Evolutionary conservation across 1,140 invertebrate genomes (phyloP).

Genomic region (Drosophila lowei): DNA sequence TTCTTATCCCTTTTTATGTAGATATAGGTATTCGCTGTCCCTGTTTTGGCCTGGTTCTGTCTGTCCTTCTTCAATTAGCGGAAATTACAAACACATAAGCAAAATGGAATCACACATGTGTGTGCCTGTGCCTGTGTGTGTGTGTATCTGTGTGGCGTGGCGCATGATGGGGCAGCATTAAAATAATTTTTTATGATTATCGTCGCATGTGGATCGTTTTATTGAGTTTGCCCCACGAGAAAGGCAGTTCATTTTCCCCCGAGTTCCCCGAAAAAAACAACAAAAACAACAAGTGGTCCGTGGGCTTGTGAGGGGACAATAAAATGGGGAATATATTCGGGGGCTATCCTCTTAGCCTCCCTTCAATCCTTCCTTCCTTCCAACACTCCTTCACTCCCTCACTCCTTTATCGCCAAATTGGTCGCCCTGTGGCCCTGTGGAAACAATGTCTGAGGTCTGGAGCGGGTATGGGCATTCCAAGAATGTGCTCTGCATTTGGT

Average conservation of each 20-base stretch:
- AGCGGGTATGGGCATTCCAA: too few relatives aligned
- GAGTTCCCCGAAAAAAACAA: too few relatives aligned
- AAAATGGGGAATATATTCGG: not conserved
- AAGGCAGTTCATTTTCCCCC: constrained; percentile 17
- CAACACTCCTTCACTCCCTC: too few relatives aligned
- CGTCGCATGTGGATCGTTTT: constrained; percentile 68
- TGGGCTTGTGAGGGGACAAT: not conserved
- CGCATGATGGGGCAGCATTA: constrained; percentile 35
- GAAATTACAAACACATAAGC: constrained; percentile 47
- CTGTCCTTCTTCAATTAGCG: constrained; percentile 34
- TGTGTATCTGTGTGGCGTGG: constrained; percentile 1
- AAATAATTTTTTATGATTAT: constrained; percentile 75
- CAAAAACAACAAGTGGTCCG: constrained; percentile 18
- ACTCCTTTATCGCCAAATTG: too few relatives aligned
- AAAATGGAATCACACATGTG: constrained; percentile 9
- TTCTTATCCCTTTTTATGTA: not conserved
- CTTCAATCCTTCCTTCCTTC: too few relatives aligned
- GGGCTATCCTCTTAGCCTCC: too few relatives aligned
- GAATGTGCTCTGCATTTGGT: too few relatives aligned
- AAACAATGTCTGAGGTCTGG: not conserved
- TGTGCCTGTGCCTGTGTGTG: not conserved
- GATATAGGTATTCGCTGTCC: not conserved
- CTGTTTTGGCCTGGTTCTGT: not conserved
- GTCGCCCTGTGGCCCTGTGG: too few relatives aligned
- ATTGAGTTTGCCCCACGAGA: constrained; percentile 38